Conservation (phyloP, 2,888 invertebrate genomes). For the Rugalucina vietnamica region DNA sequence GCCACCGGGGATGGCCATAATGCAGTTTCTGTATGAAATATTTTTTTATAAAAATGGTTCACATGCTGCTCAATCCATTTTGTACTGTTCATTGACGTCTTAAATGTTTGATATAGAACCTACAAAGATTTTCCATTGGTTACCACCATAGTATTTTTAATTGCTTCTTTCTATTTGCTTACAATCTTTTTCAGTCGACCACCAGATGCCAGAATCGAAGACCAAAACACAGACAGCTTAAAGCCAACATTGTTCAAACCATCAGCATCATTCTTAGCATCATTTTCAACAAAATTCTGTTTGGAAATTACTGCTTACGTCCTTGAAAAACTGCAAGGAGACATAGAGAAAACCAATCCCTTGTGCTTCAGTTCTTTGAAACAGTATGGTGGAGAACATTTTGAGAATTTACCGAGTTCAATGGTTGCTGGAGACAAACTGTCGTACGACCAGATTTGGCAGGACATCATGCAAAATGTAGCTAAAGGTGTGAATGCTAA, state of each 20-base stretch:
- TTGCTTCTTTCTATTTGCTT: too few relatives aligned
- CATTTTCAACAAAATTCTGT: conserved; percentile 66
- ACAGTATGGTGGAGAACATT: conserved; percentile 44
- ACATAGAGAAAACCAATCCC: conserved; percentile 54
- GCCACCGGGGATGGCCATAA: too few relatives aligned
- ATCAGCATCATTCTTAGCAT: conserved; percentile 31
- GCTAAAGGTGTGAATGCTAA: conserved; percentile 69
- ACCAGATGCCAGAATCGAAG: not conserved
- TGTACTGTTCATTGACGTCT: too few relatives aligned
- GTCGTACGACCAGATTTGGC: conserved; percentile 75
- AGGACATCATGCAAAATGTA: conserved; percentile 74
- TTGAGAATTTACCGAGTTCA: conserved; percentile 28
- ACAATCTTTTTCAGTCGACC: conserved; percentile 3
- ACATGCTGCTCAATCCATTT: too few relatives aligned
- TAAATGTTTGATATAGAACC: too few relatives aligned
- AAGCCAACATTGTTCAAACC: conserved; percentile 29
- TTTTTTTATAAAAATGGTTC: too few relatives aligned
- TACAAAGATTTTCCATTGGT: too few relatives aligned
- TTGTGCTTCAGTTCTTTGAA: conserved; percentile 30
- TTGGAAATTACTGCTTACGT: conserved; percentile 57
- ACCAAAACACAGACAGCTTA: not conserved
- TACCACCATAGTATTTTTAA: too few relatives aligned
- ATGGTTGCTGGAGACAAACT: conserved; percentile 58
- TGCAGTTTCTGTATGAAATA: too few relatives aligned
- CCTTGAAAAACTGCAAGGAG: conserved; percentile 49